Conservation (phyloP, 2,888 invertebrate genomes). For the Drosophila macrospina region DNA sequence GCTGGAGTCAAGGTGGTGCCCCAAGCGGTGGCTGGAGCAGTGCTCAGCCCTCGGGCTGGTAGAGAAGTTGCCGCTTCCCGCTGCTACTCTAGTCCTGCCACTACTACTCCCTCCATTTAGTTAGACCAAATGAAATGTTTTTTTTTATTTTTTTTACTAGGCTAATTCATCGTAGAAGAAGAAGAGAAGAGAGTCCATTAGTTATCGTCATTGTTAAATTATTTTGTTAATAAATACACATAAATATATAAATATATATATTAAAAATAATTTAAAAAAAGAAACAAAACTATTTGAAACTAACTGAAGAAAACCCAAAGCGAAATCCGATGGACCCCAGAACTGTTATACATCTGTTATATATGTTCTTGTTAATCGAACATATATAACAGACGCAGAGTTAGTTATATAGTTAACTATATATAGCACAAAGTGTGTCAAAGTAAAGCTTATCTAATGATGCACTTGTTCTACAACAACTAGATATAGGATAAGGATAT, state of each 20-base stretch:
- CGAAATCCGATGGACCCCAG: no score
- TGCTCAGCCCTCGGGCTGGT: slow-evolving; percentile 53
- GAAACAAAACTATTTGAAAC: background rate
- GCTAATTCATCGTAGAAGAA: slow-evolving; percentile 58
- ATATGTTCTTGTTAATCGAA: no score
- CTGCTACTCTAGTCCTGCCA: no score
- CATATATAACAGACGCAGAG: no score
- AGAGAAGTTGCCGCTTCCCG: slow-evolving; percentile 4
- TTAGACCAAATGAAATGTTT: slow-evolving; percentile 74
- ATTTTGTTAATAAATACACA: slow-evolving; percentile 54
- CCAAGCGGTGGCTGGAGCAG: slow-evolving; percentile 39
- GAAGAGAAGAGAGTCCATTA: slow-evolving; percentile 33
- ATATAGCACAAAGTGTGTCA: no score
- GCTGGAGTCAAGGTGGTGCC: slow-evolving; percentile 39
- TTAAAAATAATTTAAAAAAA: background rate
- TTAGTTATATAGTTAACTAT: no score
- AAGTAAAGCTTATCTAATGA: no score
- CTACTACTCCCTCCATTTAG: slow-evolving; percentile 38
- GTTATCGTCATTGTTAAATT: slow-evolving; percentile 56
- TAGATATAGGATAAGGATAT: no score
- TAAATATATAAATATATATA: slow-evolving; percentile 18
- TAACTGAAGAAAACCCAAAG: no score
- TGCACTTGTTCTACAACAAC: no score
- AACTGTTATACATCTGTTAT: no score
- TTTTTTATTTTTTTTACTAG: slow-evolving; percentile 67